These are phyloP conservation scores for Petrocephalus schoutedeni DNA, from an alignment of 2,797 vertebrate species.

Conservation along the genomic window DNA sequence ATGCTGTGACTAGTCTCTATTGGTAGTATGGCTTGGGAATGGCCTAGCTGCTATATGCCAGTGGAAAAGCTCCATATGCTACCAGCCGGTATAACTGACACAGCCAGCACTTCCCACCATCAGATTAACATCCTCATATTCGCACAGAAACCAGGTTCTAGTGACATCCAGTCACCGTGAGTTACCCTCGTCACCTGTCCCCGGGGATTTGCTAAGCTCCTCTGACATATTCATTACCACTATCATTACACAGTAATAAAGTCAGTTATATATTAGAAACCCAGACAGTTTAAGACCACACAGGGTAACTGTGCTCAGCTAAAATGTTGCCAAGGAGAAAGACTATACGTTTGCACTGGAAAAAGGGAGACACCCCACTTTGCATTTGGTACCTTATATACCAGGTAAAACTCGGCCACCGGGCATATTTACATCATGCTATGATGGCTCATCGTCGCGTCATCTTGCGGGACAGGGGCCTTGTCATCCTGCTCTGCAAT, in stretches of 20 bases:
- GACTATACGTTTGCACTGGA: not conserved
- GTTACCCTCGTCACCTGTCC: not conserved
- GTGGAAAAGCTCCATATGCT: not conserved
- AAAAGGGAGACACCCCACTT: not conserved
- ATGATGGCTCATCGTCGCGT: not conserved
- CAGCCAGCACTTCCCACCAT: not conserved
- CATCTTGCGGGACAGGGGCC: not conserved
- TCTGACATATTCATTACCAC: not conserved
- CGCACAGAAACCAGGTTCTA: not conserved
- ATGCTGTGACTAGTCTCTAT: not conserved
- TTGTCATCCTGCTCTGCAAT: not conserved
- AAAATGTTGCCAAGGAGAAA: not conserved
- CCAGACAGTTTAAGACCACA: not conserved
- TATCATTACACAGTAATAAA: slow-evolving; percentile 10
- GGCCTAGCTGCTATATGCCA: not conserved
- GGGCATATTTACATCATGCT: not conserved
- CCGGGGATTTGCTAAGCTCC: not conserved
- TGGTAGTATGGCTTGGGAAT: not conserved
- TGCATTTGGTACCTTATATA: not conserved
- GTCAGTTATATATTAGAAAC: not conserved
- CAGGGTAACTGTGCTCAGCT: not conserved
- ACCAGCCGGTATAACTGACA: not conserved
- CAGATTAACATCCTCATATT: not conserved
- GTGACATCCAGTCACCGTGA: not conserved
- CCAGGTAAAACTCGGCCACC: not conserved